A percentile compares a stretch with the other conserved stretches of the same genome.
phyloP scores from a whole-genome alignment of 2,113 vertebrate genomes.

The Myrmophylax atrothorax region DNA sequence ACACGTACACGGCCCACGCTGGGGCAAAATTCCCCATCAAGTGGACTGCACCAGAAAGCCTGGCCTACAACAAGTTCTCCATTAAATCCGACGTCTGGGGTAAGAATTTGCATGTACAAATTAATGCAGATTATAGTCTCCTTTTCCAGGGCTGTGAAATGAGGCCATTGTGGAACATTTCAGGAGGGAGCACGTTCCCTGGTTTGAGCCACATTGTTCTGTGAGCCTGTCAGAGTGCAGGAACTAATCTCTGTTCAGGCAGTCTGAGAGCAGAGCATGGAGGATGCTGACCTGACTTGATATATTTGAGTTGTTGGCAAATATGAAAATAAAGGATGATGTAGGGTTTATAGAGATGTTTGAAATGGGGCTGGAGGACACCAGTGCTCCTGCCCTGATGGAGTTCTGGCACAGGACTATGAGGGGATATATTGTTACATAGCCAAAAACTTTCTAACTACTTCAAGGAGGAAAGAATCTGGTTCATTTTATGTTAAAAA shows the following conservation, averaged over 20 bases:
- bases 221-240: background rate
- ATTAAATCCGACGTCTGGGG: conserved; percentile 99
- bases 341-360: background rate
- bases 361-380: background rate
- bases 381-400: background rate
- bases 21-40: conserved; percentile 99
- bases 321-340: background rate
- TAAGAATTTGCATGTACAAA: conserved; percentile 64
- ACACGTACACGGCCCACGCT: conserved; percentile 94
- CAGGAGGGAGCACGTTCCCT: background rate
- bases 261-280: background rate
- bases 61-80: conserved; percentile 99
- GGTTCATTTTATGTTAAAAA: background rate
- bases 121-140: background rate
- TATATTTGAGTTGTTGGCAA: background rate
- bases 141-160: background rate
- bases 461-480: conserved; percentile 14
- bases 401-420: background rate
- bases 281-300: background rate
- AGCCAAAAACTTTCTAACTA: background rate
- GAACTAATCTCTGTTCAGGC: background rate
- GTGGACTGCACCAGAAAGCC: conserved; percentile 96
- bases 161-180: background rate
- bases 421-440: background rate
- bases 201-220: background rate